A percentile compares a stretch with the other conserved stretches of the same genome.
These are phyloP conservation scores for Harpalus rubripes DNA, from an alignment of 2,888 invertebrate genomes.

Conservation along the genomic window DNA sequence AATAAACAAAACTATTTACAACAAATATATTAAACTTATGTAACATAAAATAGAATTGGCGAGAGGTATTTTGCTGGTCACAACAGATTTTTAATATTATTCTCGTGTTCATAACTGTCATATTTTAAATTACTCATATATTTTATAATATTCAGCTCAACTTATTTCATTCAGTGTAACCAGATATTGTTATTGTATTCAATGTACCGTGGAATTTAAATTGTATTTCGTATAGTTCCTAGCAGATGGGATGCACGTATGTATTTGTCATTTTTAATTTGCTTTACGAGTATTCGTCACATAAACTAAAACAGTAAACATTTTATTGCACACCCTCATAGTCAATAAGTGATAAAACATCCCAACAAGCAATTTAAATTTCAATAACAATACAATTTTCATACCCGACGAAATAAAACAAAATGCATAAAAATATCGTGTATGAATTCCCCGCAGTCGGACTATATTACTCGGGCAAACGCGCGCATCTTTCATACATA, in stretches of 20 bases:
- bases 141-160: no score
- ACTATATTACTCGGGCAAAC: slow-evolving; percentile 35
- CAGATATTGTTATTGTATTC: no score
- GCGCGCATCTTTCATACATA: slow-evolving; percentile 40
- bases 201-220: no score
- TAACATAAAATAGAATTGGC: no score
- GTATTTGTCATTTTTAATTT: slow-evolving; percentile 1
- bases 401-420: slow-evolving; percentile 36
- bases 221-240: neutral
- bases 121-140: no score
- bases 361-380: slow-evolving; percentile 46
- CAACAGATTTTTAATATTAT: no score
- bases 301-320: slow-evolving; percentile 41
- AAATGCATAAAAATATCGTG: slow-evolving; percentile 37
- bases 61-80: no score
- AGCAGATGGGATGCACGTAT: neutral
- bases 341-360: slow-evolving; percentile 48
- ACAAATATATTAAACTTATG: no score
- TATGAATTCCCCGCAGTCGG: slow-evolving; percentile 20
- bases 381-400: slow-evolving; percentile 51
- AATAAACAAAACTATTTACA: no score
- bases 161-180: no score
- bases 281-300: slow-evolving; percentile 3
- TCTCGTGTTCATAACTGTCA: no score
- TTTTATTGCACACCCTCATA: slow-evolving; percentile 26